Conservation (phyloP, 2,797 vertebrate genomes). For the Ambastaia sidthimunki region DNA sequence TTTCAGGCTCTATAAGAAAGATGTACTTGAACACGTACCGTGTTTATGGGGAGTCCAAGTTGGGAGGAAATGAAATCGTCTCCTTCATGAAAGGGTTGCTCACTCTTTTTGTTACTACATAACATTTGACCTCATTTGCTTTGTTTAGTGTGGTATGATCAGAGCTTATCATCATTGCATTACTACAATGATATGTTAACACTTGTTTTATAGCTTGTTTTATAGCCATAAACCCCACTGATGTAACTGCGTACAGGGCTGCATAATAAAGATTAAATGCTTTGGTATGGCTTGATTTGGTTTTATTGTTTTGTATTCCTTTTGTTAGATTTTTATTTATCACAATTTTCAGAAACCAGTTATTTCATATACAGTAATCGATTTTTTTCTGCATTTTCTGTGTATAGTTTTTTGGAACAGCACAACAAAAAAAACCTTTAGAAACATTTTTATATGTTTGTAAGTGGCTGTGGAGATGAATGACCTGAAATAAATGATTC, state of each 20-base stretch:
- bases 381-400: not conserved
- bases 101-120: conserved; percentile 94
- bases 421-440: too few species aligned
- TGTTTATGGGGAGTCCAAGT: conserved; percentile 97
- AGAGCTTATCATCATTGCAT: not conserved
- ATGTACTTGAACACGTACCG: conserved; percentile 93
- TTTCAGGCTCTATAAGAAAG: conserved; percentile 90
- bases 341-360: not conserved
- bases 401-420: not conserved
- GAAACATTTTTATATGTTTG: not conserved
- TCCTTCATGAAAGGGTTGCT: conserved; percentile 94
- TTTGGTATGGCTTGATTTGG: not conserved
- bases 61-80: conserved; percentile 97
- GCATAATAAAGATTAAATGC: not conserved
- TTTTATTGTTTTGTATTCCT: not conserved
- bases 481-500: not conserved
- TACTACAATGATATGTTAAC: not conserved
- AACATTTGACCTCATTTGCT: conserved; percentile 49
- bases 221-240: not conserved
- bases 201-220: not conserved
- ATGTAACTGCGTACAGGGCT: not conserved
- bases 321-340: not conserved
- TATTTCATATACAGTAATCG: too few species aligned
- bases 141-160: not conserved
- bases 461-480: not conserved